Conservation (phyloP, 2,797 vertebrate species). For the Crenichthys baileyi region DNA sequence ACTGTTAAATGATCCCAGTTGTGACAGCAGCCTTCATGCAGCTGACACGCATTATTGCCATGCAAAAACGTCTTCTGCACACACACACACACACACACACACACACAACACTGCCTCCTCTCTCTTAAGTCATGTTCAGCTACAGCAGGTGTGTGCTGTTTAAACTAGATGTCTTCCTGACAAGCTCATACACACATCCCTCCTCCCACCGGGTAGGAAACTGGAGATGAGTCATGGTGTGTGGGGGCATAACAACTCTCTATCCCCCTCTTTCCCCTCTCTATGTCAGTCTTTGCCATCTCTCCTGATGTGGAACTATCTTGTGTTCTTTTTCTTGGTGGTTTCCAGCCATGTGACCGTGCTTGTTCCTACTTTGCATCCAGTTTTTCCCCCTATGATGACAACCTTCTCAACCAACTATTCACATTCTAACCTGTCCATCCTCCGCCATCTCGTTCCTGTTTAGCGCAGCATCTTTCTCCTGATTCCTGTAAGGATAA, state of each 20-base stretch:
- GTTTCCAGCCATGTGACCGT: slow-evolving; percentile 54
- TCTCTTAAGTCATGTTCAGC: slow-evolving; percentile 27
- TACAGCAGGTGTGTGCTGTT: slow-evolving; percentile 25
- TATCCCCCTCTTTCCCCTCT: slow-evolving; percentile 19
- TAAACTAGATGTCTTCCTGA: slow-evolving; percentile 22
- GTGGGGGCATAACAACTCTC: slow-evolving; percentile 68
- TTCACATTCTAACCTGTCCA: slow-evolving; percentile 1
- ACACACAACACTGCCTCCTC: slow-evolving; percentile 4
- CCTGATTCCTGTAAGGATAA: neutral
- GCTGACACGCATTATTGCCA: neutral
- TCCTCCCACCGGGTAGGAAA: slow-evolving; percentile 66
- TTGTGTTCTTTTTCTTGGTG: slow-evolving; percentile 25
- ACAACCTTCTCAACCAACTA: slow-evolving; percentile 16
- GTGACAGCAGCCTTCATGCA: slow-evolving; percentile 36
- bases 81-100: slow-evolving; percentile 21
- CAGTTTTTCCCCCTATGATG: neutral
- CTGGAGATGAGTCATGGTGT: slow-evolving; percentile 78
- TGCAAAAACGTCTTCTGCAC: slow-evolving; percentile 6
- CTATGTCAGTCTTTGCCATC: slow-evolving; percentile 41
- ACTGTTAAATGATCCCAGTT: slow-evolving; percentile 72
- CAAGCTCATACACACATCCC: slow-evolving; percentile 23
- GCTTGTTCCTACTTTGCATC: slow-evolving; percentile 43
- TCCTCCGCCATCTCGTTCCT: slow-evolving; percentile 11
- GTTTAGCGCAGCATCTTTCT: neutral
- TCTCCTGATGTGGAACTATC: slow-evolving; percentile 52